Base-by-base conservation (phyloP, 1,140 invertebrate genomes). In the Brachionus calyciflorus region DNA sequence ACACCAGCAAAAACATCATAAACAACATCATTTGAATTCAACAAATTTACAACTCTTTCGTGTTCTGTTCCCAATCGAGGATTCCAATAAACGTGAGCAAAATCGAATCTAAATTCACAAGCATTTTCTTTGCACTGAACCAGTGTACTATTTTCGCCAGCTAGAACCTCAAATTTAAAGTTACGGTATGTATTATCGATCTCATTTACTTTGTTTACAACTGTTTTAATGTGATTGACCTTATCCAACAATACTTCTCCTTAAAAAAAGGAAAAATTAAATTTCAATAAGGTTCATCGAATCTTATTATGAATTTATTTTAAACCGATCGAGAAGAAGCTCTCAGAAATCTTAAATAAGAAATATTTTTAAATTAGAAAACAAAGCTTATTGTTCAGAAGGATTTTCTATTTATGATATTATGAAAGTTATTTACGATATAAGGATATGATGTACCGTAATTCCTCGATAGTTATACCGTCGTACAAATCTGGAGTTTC, bases 11-110 rank as follows among this genome's bases (percentile, higher is more conserved):
- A 98, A 0, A 96, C 90, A 86, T 99, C 96, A 86, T 93, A 97
- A 0, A 98, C 84, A 40, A 94, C 86, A 86, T 94, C 91, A 44
- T 83, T 85, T 3, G 83, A 78, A 53, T 88, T 85, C n/a, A 96
- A 78, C 33, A 88, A 84, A 24, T 85, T 80, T 0, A 91, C 84
- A 76, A 98, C 89, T 82, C 90, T 87, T 80, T 90, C 88, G 87
- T 98, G 96, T 85, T 98, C 95, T 2, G 91, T 93, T 51, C 87
- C 84, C 83, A 78, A 84, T 77, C 95, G 87, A 5, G 94, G 89
- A 87, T 99, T 98, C 96, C 96, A 99, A 83, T 97, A 99, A 0
- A 99, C 95, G 84, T 91, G 77, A n/a, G 92, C 90, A 86, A 98
- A 98, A 85, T 98, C 94, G 87, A 98, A 91, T 79, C 91, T 87